Conservation (phyloP, 2,113 vertebrate genomes). For the Indri indri region DNA sequence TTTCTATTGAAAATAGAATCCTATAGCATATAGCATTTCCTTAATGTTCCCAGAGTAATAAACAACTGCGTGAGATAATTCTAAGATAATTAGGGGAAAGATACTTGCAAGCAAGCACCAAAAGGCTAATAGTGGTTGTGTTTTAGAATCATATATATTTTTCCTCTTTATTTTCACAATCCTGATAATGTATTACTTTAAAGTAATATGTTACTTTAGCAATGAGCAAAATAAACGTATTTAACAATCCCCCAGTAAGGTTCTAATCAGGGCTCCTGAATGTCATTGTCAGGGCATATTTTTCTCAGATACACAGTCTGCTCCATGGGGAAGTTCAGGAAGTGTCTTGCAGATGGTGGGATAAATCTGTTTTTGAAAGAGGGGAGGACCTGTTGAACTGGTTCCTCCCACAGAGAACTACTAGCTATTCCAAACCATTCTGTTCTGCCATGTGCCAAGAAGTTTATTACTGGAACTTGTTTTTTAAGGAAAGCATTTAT, state of each 20-base stretch:
- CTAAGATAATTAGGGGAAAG: not conserved
- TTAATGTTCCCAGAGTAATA: not conserved
- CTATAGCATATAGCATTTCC: not conserved
- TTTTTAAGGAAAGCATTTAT: constrained; percentile 38
- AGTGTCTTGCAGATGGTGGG: not conserved
- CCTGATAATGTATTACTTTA: not conserved
- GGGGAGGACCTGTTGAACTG: not conserved
- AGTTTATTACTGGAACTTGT: constrained; percentile 21
- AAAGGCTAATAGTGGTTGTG: not conserved
- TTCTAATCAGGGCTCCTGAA: not conserved
- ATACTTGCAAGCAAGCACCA: not conserved
- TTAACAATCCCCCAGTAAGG: not conserved
- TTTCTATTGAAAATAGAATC: not conserved
- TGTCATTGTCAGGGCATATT: not conserved
- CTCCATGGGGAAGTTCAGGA: not conserved
- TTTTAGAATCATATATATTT: not conserved
- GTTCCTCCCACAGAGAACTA: constrained; percentile 7
- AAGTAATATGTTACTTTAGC: constrained; percentile 8
- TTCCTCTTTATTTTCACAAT: not conserved
- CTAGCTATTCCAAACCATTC: not conserved
- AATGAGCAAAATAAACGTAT: constrained; percentile 12
- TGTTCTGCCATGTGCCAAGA: not conserved
- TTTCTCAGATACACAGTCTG: not conserved
- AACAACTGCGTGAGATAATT: not conserved
- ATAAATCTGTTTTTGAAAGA: constrained; percentile 17